phyloP scores from a whole-genome alignment of 2,113 vertebrate genomes.

The Tetrao urogallus region DNA sequence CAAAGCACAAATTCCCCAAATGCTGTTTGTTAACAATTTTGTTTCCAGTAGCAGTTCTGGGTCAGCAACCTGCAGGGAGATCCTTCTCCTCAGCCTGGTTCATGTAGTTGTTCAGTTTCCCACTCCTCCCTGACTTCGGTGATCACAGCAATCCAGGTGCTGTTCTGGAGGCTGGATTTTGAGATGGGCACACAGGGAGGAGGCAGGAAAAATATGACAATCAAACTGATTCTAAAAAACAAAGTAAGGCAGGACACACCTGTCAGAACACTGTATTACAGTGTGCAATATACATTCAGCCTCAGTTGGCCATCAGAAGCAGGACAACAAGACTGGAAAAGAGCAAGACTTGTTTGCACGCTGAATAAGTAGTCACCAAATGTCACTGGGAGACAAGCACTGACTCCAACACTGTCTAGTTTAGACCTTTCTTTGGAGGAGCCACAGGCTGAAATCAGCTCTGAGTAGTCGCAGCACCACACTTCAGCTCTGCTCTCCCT shows the following conservation, averaged over 20 bases:
- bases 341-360: background rate
- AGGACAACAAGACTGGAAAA: background rate
- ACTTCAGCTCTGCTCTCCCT: background rate
- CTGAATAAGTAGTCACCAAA: background rate
- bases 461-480: background rate
- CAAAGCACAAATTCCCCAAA: background rate
- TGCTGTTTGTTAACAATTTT: background rate
- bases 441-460: background rate
- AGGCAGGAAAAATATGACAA: background rate
- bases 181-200: background rate
- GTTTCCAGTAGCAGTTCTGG: background rate
- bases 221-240: background rate
- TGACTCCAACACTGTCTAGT: background rate
- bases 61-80: background rate
- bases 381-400: background rate
- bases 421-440: background rate
- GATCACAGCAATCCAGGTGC: background rate
- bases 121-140: background rate
- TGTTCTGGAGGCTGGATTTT: background rate
- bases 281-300: background rate
- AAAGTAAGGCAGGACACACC: background rate
- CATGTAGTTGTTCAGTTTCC: background rate
- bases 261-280: background rate
- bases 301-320: too few relatives aligned
- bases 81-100: background rate